A percentile compares a stretch with the other conserved stretches of the same genome.
phyloP scores from a whole-genome alignment of 2,888 invertebrate species.

The Gastracanthus pulcherrimus region DNA sequence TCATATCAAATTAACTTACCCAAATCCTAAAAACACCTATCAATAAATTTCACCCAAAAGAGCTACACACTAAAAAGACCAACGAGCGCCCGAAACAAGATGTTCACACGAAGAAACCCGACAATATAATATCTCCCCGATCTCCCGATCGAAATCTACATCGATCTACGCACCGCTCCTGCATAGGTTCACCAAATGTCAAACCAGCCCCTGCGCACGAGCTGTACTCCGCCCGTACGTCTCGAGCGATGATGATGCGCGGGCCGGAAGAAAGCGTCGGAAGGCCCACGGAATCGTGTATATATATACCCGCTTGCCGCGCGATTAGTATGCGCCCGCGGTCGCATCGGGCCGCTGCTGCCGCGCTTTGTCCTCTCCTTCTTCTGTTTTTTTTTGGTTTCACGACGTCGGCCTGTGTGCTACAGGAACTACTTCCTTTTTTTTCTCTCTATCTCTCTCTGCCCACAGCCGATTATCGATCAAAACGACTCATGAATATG shows the following conservation, averaged over 20 bases:
- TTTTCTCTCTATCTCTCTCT: too few species aligned
- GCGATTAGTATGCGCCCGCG: conserved; percentile 73
- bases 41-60: too few species aligned
- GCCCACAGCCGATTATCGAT: conserved; percentile 71
- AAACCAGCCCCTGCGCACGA: neutral
- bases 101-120: too few species aligned
- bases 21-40: too few species aligned
- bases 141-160: neutral
- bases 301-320: conserved; percentile 20
- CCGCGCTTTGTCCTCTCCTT: conserved; percentile 68
- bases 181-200: too few species aligned
- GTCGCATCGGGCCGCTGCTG: conserved; percentile 67
- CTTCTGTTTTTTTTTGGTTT: too few species aligned
- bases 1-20: too few species aligned
- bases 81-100: too few species aligned
- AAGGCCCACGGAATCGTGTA: conserved; percentile 63
- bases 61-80: too few species aligned
- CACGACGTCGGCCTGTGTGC: too few species aligned
- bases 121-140: too few species aligned
- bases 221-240: neutral
- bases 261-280: conserved; percentile 62
- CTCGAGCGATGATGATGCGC: neutral
- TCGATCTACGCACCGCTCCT: neutral
- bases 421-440: conserved; percentile 73
- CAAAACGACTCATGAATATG: conserved; percentile 75